phyloP scores from a whole-genome alignment of 2,113 vertebrate species.

The Jacana jacana region DNA sequence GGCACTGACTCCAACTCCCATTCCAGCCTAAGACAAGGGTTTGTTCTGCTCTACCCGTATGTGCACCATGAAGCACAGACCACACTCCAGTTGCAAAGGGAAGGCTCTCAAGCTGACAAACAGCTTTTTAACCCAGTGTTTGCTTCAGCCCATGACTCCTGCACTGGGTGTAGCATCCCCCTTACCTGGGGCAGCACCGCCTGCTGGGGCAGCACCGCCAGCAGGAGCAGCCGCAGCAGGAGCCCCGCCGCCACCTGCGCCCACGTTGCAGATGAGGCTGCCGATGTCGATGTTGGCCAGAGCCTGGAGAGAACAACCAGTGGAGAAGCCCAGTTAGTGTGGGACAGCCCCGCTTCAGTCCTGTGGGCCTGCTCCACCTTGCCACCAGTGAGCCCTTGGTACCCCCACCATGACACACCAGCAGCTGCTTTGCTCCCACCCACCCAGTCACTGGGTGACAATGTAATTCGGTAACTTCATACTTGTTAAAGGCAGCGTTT shows the following conservation, averaged over 20 bases:
- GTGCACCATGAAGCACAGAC: fast-evolving
- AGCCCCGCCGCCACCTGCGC: conserved; percentile 87
- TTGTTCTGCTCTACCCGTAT: fast-evolving
- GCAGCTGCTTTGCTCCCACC: background rate
- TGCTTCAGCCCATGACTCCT: fast-evolving
- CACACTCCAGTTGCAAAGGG: fast-evolving
- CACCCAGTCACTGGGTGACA: fast-evolving
- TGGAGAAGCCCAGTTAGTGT: fast-evolving
- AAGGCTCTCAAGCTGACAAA: background rate
- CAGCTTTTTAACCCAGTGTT: fast-evolving
- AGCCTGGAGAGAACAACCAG: conserved; percentile 71
- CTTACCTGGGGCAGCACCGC: conserved; percentile 83
- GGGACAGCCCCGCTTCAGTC: background rate
- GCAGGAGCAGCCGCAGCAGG: conserved; percentile 75
- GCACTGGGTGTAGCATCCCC: fast-evolving
- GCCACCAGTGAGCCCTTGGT: no score
- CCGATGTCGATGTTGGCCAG: conserved; percentile 89
- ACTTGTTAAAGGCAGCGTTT: background rate
- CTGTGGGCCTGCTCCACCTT: no score
- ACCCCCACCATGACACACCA: fast-evolving
- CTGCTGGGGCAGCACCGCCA: conserved; percentile 65
- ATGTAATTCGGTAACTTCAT: no score
- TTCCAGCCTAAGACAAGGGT: fast-evolving
- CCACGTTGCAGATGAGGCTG: conserved; percentile 93
- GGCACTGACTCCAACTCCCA: fast-evolving